Evolutionary conservation across 2,888 invertebrate genomes (phyloP).

Genomic region (Drosophila phalerata): DNA sequence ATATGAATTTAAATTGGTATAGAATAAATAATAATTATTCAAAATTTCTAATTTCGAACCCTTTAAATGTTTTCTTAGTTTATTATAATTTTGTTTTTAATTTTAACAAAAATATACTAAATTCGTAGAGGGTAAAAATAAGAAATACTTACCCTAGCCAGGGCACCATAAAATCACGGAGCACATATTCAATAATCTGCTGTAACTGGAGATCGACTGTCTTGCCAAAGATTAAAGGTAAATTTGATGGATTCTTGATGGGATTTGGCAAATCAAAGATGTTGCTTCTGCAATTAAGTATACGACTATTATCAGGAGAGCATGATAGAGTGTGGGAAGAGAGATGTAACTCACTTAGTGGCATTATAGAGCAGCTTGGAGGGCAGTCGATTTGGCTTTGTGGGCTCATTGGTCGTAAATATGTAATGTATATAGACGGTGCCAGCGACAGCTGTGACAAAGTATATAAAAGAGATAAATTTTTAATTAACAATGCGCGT

Average conservation of each 20-base stretch:
- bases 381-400: slow-evolving; percentile 80
- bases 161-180: slow-evolving; percentile 91
- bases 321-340: background rate
- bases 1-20: too few species aligned
- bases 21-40: too few species aligned
- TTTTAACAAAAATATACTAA: background rate
- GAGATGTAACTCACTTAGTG: slow-evolving; percentile 81
- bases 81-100: background rate
- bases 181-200: slow-evolving; percentile 91
- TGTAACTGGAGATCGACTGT: slow-evolving; percentile 94
- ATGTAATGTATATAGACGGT: slow-evolving; percentile 85
- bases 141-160: slow-evolving; percentile 88
- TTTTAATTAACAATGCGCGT: slow-evolving; percentile 57
- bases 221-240: slow-evolving; percentile 93
- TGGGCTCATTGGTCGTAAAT: slow-evolving; percentile 83
- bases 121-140: too few species aligned
- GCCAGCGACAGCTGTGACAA: slow-evolving; percentile 81
- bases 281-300: slow-evolving; percentile 72
- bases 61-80: background rate
- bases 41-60: too few species aligned
- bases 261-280: slow-evolving; percentile 85
- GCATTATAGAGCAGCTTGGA: slow-evolving; percentile 84
- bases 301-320: background rate
- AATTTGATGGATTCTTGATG: slow-evolving; percentile 86
- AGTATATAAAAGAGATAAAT: slow-evolving; percentile 38